phyloP scores from a whole-genome alignment of 2,113 vertebrate genomes.

The Rhineura floridana region DNA sequence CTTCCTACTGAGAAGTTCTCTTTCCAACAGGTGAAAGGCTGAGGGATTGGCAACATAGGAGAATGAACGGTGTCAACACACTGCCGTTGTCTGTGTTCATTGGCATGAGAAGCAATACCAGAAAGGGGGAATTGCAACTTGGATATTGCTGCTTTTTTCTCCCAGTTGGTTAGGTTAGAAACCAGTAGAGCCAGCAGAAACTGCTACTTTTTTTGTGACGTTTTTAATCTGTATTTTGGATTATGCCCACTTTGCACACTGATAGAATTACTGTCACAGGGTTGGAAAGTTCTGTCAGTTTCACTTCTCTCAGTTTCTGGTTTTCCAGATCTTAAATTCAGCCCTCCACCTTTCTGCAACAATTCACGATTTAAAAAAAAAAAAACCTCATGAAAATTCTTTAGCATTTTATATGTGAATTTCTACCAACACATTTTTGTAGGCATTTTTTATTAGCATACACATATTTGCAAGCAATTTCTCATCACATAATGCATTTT shows the following conservation, averaged over 20 bases:
- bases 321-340: no score
- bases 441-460: no score
- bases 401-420: no score
- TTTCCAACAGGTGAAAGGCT: not conserved
- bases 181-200: not conserved
- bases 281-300: no score
- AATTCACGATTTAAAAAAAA: no score
- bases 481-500: no score
- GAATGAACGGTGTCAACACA: no score
- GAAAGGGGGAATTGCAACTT: not conserved
- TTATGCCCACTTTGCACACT: not conserved
- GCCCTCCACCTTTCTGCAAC: no score
- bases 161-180: not conserved
- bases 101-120: not conserved
- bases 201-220: not conserved
- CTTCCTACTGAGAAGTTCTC: not conserved
- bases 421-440: no score
- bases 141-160: not conserved
- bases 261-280: not conserved
- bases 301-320: no score
- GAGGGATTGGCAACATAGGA: not conserved
- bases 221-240: constrained; percentile 11
- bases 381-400: no score
- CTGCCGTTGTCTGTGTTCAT: not conserved
- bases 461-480: no score